phyloP scores from a whole-genome alignment of 2,888 invertebrate genomes.

The Drosophila borealis region DNA sequence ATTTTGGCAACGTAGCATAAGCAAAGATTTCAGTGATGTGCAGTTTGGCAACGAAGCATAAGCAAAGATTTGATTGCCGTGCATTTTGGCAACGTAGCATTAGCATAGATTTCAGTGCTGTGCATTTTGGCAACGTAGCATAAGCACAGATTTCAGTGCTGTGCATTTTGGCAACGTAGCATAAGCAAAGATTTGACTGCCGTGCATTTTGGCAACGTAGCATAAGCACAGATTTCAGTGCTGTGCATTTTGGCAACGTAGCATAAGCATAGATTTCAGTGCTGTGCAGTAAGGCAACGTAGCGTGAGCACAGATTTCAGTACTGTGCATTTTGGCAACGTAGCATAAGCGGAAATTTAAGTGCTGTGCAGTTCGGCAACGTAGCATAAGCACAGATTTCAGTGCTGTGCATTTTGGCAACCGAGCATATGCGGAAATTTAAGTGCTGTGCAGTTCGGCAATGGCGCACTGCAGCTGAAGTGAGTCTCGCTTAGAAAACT shows the following conservation, averaged over 20 bases:
- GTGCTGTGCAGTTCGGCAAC: slow-evolving; percentile 5
- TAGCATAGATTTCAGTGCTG: background rate
- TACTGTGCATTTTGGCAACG: background rate
- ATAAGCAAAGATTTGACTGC: background rate
- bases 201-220: slow-evolving; percentile 4
- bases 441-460: slow-evolving; percentile 17
- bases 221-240: background rate
- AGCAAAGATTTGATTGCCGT: background rate
- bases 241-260: background rate
- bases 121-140: slow-evolving; percentile 6
- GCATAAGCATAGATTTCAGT: background rate
- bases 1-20: background rate
- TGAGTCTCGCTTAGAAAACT: slow-evolving; percentile 49
- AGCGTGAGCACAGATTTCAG: background rate
- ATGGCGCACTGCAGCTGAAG: slow-evolving; percentile 35
- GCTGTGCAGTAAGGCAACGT: slow-evolving; percentile 2
- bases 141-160: background rate
- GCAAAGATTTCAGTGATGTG: background rate
- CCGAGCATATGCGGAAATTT: slow-evolving; percentile 2
- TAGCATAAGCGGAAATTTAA: background rate
- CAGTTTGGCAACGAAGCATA: slow-evolving; percentile 3
- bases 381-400: background rate
- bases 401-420: slow-evolving; percentile 6
- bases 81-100: background rate
- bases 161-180: background rate